Evolutionary conservation across 2,113 vertebrate genomes (phyloP).

Genomic region (Forbesichthys agassizii): DNA sequence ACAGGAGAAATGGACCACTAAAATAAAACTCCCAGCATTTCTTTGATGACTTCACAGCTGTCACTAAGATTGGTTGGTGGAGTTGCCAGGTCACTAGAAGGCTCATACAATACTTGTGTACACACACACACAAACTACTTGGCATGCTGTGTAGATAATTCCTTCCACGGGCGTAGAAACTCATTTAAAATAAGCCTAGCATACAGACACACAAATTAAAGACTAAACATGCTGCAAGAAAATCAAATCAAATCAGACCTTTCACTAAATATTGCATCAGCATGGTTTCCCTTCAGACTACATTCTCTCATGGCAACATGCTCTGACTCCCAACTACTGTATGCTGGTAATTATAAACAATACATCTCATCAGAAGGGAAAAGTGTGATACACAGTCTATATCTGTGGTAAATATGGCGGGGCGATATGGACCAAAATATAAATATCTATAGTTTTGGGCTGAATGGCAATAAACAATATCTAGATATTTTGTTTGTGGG

Average conservation of each 20-base stretch:
- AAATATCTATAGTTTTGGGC: no score
- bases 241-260: conserved; percentile 2
- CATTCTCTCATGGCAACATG: not conserved
- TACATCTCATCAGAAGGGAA: not conserved
- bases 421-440: not conserved
- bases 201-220: conserved; percentile 1
- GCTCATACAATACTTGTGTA: not conserved
- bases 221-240: not conserved
- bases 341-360: conserved; percentile 2
- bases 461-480: no score
- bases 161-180: not conserved
- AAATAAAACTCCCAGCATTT: not conserved
- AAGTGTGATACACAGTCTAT: not conserved
- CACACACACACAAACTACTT: not conserved
- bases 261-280: conserved; percentile 5
- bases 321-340: not conserved
- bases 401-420: not conserved
- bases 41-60: conserved; percentile 1
- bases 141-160: not conserved
- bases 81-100: conserved; percentile 2
- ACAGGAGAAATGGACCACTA: not conserved
- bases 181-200: not conserved
- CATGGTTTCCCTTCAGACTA: not conserved
- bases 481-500: no score
- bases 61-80: not conserved